These are phyloP conservation scores for Rousettus madagascariensis DNA, from an alignment of 2,797 vertebrate genomes.

Conservation along the genomic window DNA sequence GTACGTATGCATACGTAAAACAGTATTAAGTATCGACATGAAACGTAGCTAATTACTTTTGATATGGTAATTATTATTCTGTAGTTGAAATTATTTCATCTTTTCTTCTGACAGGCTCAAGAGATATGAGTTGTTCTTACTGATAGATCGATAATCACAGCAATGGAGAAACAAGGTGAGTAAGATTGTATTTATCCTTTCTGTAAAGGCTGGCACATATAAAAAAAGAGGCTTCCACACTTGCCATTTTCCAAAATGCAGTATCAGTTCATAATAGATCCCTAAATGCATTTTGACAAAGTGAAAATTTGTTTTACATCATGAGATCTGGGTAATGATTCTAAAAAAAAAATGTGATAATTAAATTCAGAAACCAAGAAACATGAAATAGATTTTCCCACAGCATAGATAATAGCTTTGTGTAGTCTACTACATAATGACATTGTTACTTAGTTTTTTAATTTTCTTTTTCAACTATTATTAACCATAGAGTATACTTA, in stretches of 20 bases:
- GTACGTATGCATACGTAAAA: background rate
- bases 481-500: constrained; percentile 30
- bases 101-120: constrained; percentile 45
- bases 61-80: constrained; percentile 35
- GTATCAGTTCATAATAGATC: constrained; percentile 27
- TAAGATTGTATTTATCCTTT: background rate
- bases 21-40: background rate
- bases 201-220: background rate
- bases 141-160: constrained; percentile 12
- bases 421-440: background rate
- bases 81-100: constrained; percentile 39
- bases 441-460: constrained; percentile 49
- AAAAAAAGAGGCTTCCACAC: background rate
- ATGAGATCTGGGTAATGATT: constrained; percentile 56
- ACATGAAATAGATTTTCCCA: constrained; percentile 17
- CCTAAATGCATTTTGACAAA: constrained; percentile 57
- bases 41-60: background rate
- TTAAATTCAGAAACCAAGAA: constrained; percentile 41
- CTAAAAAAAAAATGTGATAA: constrained; percentile 18
- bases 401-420: background rate
- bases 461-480: constrained; percentile 50
- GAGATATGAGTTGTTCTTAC: background rate
- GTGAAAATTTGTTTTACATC: constrained; percentile 67
- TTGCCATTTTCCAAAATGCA: constrained; percentile 36
- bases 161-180: background rate